phyloP scores from a whole-genome alignment of 1,140 invertebrate genomes.

The Archegozetes longisetosus region DNA sequence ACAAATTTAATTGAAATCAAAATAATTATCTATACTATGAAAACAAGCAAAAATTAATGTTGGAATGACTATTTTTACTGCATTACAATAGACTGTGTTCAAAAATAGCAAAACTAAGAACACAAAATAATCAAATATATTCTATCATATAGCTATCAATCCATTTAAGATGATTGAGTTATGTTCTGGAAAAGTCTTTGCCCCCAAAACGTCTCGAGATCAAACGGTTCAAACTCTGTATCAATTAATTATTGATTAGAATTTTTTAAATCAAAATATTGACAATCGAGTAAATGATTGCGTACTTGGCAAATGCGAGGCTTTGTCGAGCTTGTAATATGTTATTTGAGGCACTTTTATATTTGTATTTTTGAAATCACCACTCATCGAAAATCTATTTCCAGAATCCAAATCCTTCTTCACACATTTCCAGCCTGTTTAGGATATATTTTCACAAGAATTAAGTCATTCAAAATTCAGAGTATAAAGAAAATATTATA shows the following conservation, averaged over 20 bases:
- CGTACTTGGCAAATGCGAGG: not conserved
- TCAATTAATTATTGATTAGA: constrained; percentile 20
- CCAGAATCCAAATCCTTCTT: constrained; percentile 7
- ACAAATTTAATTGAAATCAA: too few species aligned
- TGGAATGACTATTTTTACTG: too few species aligned
- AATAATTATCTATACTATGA: too few species aligned
- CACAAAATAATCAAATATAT: too few species aligned
- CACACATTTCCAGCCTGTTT: constrained; percentile 11
- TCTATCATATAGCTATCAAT: too few species aligned
- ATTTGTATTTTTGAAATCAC: not conserved
- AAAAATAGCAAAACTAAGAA: too few species aligned
- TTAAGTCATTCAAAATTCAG: too few species aligned
- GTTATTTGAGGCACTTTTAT: not conserved
- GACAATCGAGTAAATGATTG: constrained; percentile 5
- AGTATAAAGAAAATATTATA: not conserved
- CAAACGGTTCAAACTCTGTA: constrained; percentile 64
- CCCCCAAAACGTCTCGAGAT: constrained; percentile 73
- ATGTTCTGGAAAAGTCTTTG: constrained; percentile 53
- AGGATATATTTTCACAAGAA: too few species aligned
- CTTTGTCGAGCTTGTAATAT: not conserved
- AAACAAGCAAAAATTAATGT: too few species aligned
- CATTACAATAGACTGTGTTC: too few species aligned
- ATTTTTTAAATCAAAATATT: constrained; percentile 12
- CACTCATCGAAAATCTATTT: not conserved
- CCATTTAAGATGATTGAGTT: constrained; percentile 20